A percentile compares a stretch with the other conserved stretches of the same genome.
phyloP scores from a whole-genome alignment of 2,888 invertebrate genomes.

The Acrobeloides nanus region DNA sequence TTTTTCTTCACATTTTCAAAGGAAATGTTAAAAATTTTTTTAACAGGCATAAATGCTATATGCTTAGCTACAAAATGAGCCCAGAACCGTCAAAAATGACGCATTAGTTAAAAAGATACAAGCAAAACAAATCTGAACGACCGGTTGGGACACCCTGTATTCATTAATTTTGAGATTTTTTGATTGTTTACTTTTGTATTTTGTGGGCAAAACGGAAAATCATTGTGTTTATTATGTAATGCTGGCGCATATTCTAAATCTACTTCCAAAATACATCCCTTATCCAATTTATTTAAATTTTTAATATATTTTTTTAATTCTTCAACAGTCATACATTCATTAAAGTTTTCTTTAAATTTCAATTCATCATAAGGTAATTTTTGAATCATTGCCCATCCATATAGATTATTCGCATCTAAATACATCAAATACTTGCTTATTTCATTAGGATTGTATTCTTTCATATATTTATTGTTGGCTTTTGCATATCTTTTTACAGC shows the following conservation, averaged over 20 bases:
- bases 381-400: too few relatives aligned
- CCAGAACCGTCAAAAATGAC: too few relatives aligned
- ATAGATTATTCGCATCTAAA: too few relatives aligned
- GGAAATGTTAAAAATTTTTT: too few relatives aligned
- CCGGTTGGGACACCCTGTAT: too few relatives aligned
- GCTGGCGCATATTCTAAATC: slow-evolving; percentile 55
- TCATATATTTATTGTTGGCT: slow-evolving; percentile 37
- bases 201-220: slow-evolving; percentile 46
- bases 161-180: slow-evolving; percentile 21
- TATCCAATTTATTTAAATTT: slow-evolving; percentile 32
- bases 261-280: slow-evolving; percentile 55
- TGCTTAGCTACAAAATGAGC: too few relatives aligned
- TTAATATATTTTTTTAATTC: too few relatives aligned
- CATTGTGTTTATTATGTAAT: slow-evolving; percentile 52
- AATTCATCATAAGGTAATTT: slow-evolving; percentile 1
- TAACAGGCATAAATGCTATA: too few relatives aligned
- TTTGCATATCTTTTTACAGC: slow-evolving; percentile 37
- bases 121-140: too few relatives aligned
- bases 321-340: slow-evolving; percentile 22
- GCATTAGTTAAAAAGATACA: too few relatives aligned
- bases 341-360: slow-evolving; percentile 6
- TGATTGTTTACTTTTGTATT: slow-evolving; percentile 18
- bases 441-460: too few relatives aligned
- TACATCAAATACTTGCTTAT: slow-evolving; percentile 18
- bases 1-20: too few relatives aligned